A percentile compares a stretch with the other conserved stretches of the same genome.
Conservation (phyloP, 2,888 invertebrate genomes). For the Laothoe populi region DNA sequence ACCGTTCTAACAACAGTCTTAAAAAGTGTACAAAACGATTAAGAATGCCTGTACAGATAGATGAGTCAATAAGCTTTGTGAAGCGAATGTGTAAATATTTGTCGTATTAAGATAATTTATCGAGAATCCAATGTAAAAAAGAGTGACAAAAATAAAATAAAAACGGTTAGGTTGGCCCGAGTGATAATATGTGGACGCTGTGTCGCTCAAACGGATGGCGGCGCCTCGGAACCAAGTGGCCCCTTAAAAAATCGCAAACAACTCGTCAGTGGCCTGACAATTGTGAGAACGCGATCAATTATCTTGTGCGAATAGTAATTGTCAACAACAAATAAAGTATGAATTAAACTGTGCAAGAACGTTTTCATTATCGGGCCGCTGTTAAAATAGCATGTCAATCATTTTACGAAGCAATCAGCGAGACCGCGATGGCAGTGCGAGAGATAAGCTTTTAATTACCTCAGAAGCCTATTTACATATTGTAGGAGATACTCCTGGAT, state of each 20-base stretch:
- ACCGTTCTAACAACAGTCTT: conserved; percentile 58
- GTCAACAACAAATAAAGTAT: conserved; percentile 77
- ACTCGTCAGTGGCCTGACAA: conserved; percentile 77
- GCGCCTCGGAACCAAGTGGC: conserved; percentile 59
- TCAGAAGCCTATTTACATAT: conserved; percentile 82
- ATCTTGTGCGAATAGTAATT: conserved; percentile 81
- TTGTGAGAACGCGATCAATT: conserved; percentile 84
- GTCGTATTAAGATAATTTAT: conserved; percentile 74
- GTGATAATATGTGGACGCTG: conserved; percentile 50
- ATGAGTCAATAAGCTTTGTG: conserved; percentile 63
- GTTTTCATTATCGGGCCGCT: conserved; percentile 78
- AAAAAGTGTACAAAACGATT: conserved; percentile 57
- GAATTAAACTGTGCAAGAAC: conserved; percentile 70
- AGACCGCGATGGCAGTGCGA: conserved; percentile 66
- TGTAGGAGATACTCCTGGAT: conserved; percentile 76
- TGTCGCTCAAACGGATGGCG: conserved; percentile 43
- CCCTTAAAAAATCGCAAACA: conserved; percentile 74
- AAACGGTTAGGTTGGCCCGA: conserved; percentile 56
- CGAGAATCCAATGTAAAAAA: conserved; percentile 54
- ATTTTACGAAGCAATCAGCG: conserved; percentile 80
- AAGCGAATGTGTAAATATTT: conserved; percentile 70
- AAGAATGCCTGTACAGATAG: conserved; percentile 53
- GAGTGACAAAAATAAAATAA: conserved; percentile 56
- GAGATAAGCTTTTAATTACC: conserved; percentile 83
- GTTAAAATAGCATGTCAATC: conserved; percentile 82